phyloP scores from a whole-genome alignment of 2,113 vertebrate genomes.

The Ammodytes dubius region DNA sequence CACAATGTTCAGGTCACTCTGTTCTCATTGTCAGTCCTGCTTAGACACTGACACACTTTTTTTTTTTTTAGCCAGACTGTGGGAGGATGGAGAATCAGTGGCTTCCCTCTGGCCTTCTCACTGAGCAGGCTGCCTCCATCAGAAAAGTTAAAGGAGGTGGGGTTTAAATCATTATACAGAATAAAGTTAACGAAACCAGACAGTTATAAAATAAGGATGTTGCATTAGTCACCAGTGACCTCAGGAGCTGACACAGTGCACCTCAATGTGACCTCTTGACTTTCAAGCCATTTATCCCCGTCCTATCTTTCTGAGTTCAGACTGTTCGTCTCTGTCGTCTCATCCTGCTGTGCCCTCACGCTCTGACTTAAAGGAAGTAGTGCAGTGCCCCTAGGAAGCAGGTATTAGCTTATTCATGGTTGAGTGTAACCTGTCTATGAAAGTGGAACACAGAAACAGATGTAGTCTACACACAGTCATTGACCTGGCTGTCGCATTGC shows the following conservation, averaged over 20 bases:
- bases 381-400: neutral
- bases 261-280: neutral
- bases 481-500: no score
- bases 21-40: conserved; percentile 26
- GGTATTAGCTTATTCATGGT: no score
- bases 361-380: neutral
- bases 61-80: conserved; percentile 4
- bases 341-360: neutral
- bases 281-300: neutral
- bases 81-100: neutral
- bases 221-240: conserved; percentile 42
- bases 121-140: conserved; percentile 8
- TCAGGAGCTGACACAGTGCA: conserved; percentile 14
- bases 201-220: conserved; percentile 55
- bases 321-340: neutral
- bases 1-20: conserved; percentile 45
- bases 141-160: neutral
- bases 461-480: no score
- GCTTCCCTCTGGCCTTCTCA: conserved; percentile 42
- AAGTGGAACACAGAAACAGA: no score
- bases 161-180: conserved; percentile 9
- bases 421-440: no score
- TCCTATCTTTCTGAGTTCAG: neutral
- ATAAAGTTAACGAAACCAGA: neutral
- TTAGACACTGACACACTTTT: conserved; percentile 38